Conservation (phyloP, 2,113 vertebrate genomes). For the Malurus alboscapulatus region DNA sequence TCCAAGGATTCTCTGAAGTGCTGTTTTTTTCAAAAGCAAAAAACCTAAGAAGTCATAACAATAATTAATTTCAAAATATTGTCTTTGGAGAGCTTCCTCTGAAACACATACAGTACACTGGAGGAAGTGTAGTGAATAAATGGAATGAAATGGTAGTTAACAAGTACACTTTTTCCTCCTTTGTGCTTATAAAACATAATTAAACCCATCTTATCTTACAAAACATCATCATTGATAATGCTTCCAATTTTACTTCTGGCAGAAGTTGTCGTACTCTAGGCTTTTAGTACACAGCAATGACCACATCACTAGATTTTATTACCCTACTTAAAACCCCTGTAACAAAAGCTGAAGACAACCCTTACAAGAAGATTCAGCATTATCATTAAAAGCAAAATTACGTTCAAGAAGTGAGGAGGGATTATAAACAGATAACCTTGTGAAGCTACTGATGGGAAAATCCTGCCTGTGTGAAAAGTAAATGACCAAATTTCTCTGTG, state of each 20-base stretch:
- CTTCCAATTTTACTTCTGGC: conserved; percentile 38
- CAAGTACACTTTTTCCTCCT: neutral
- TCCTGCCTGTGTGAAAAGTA: neutral
- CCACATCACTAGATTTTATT: conserved; percentile 54
- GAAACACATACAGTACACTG: neutral
- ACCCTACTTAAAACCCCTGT: conserved; percentile 10
- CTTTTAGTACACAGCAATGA: conserved; percentile 5
- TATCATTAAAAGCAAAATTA: conserved; percentile 36
- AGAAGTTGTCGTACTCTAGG: neutral
- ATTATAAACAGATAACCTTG: conserved; percentile 41
- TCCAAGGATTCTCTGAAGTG: neutral
- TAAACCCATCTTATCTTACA: conserved; percentile 24
- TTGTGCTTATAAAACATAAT: conserved; percentile 35
- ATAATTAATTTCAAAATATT: conserved; percentile 12
- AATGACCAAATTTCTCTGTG: neutral
- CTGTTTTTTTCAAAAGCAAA: neutral
- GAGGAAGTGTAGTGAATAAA: neutral
- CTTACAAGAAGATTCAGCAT: neutral
- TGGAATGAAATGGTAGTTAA: conserved; percentile 1
- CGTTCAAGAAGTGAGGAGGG: neutral
- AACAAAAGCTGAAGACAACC: conserved; percentile 23
- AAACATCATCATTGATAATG: conserved; percentile 43
- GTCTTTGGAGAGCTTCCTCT: neutral
- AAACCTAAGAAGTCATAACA: neutral
- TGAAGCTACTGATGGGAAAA: conserved; percentile 12